phyloP scores from a whole-genome alignment of 2,113 vertebrate genomes.

The Puntigrus tetrazona region DNA sequence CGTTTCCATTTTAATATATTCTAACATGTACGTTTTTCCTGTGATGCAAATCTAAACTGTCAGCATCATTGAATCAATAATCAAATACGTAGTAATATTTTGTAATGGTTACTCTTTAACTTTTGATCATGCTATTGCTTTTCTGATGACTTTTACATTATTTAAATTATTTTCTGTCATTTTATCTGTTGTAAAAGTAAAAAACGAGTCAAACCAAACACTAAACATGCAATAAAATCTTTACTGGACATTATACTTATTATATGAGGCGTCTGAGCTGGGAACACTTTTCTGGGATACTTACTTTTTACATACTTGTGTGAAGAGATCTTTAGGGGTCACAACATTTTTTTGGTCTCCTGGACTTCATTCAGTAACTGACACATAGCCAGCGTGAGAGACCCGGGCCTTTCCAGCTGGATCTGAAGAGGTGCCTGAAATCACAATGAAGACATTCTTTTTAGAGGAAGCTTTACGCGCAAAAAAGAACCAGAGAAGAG shows the following conservation, averaged over 20 bases:
- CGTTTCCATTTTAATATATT: background rate
- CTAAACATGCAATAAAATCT: background rate
- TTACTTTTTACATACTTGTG: constrained; percentile 99
- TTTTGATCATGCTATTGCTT: too few species aligned
- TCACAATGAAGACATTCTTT: constrained; percentile 21
- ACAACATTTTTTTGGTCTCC: constrained; percentile 83
- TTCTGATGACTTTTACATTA: too few species aligned
- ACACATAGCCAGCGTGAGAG: constrained; percentile 89
- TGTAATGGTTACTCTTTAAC: too few species aligned
- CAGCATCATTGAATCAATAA: too few species aligned
- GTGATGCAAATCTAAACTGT: background rate
- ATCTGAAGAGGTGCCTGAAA: constrained; percentile 82
- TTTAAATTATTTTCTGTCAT: too few species aligned
- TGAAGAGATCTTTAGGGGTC: constrained; percentile 89
- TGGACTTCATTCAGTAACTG: constrained; percentile 90
- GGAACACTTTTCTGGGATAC: constrained; percentile 45
- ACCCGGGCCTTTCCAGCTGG: constrained; percentile 83
- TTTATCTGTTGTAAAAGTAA: too few species aligned
- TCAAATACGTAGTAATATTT: too few species aligned
- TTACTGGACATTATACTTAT: constrained; percentile 56
- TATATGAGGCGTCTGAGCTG: background rate
- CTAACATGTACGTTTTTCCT: background rate
- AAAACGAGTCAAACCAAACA: too few species aligned
- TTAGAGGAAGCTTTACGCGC: background rate
- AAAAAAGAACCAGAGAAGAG: too few species aligned